Evolutionary conservation across 2,797 vertebrate genomes (phyloP), one percentile per base, ranked within the genome.

Genomic region (Lophius americanus): DNA sequence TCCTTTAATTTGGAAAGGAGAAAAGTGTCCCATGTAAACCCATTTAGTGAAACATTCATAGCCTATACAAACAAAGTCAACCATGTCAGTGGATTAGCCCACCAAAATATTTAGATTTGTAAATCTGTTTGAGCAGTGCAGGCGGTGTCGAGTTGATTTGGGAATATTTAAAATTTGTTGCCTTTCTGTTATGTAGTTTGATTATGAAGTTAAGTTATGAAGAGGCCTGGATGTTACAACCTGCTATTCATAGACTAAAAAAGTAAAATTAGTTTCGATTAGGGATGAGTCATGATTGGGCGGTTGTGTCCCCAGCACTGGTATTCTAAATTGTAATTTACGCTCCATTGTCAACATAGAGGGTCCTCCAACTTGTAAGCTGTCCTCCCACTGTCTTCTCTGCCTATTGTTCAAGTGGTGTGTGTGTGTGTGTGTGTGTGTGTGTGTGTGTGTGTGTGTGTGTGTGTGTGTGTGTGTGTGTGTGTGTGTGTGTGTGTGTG

Each of bases 1-100:
- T 23, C 23, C 23, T 23, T 23, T 23, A 23, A 23, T 23, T 23
- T 23, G 23, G 2, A 23, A 23, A 23, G 23, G 23, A 23, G 23
- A 23, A 23, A 23, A 23, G 23, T 23, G 23, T 23, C 23, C 23
- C 23, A 23, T 23, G 23, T 23, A 23, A 23, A 23, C 23, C 23
- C 23, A 23, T 23, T 2, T 23, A 23, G 23, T 89, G 79, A 86
- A 89, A 86, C 83, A 84, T 90, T 89, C 81, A 85, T 76, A 87
- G 78, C 80, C 70, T 79, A 81, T 68, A 87, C 86, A 87, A 91
- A 87, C 82, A 88, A 77, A 87, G 82, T 82, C 59, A 38, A 63
- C 60, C 58, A 58, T 84, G 81, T 84, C 79, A 32, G 75, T 67
- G 80, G 76, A 89, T 87, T 85, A 85, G 61, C 77, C 47, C 60